Evolutionary conservation across 2,113 vertebrate species (phyloP), one percentile per base, ranked within the genome.

Genomic region (Syngnathoides biaculeatus): DNA sequence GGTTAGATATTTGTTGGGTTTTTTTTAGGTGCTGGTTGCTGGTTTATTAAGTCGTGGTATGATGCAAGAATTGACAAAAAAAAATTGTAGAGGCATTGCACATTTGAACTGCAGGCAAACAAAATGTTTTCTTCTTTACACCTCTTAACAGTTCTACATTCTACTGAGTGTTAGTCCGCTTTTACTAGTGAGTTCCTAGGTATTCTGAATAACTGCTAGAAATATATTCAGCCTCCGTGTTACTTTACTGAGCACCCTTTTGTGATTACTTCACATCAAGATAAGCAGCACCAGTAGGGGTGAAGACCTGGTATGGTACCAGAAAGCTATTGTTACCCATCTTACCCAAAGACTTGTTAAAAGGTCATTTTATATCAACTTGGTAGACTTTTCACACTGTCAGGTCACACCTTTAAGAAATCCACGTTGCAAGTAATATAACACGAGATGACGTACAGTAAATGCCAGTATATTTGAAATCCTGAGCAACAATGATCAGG

Each of bases 401-500:
- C 30, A 58, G 27, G 3, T 58, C 56, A 19, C 19, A 38, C 38
- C 19, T 61, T 61, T 40, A 14, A 79, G 26, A 63, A 12, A 53
- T 53, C 35, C 64, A 39, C 26, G 26, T 26, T 3, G 58, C 27
- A 17, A 57, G 38, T n/a, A 52, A 68, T 1, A 58, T 4, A 26
- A 2, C 38, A 5, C 42, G 13, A 45, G 13, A 72, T 81, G 42
- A 71, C 20, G 6, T 35, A 35, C 30, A 35, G 45, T 38, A 39
- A 77, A 55, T 19, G 64, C 20, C 22, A 12, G 15, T 62, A 20
- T 15, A 43, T 75, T 67, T 74, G 19, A 72, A 42, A 40, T 30
- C 22, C 39, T 47, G n/a, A 74, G 2, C 47, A 66, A 40, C 58
- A 4, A 19, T 45, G 40, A 47, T 67, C 0, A 9, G 69, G 40